These are phyloP conservation scores for Taeniopygia guttata DNA, from an alignment of 2,797 vertebrate genomes.

Conservation along the genomic window DNA sequence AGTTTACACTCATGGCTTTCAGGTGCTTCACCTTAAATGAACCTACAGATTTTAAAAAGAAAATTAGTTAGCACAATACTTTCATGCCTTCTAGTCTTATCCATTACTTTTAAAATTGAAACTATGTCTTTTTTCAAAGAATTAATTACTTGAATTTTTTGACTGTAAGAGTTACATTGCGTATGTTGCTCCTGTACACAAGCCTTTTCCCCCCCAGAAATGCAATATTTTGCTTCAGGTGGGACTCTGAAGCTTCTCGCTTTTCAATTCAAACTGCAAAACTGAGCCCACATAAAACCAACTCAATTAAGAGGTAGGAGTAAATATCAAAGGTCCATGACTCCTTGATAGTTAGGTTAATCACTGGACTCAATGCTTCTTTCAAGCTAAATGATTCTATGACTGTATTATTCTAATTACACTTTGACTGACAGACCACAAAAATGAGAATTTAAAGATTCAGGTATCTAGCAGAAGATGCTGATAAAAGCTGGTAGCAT, in stretches of 20 bases:
- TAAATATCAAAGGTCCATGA: neutral
- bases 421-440: neutral
- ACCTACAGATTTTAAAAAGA: conserved; percentile 71
- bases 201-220: neutral
- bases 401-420: neutral
- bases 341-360: neutral
- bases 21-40: conserved; percentile 87
- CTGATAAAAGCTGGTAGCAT: neutral
- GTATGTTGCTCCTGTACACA: accelerated
- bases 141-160: neutral
- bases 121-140: neutral
- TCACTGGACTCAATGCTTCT: neutral
- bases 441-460: neutral
- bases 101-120: neutral
- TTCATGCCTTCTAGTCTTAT: neutral
- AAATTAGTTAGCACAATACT: neutral
- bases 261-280: neutral
- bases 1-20: conserved; percentile 86
- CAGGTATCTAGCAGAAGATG: neutral
- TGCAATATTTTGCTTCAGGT: neutral
- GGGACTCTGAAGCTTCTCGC: neutral
- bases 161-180: neutral
- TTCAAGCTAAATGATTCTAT: neutral
- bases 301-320: neutral
- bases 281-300: neutral